phyloP scores from a whole-genome alignment of 2,113 vertebrate species.

The Lethenteron camtschaticum region DNA sequence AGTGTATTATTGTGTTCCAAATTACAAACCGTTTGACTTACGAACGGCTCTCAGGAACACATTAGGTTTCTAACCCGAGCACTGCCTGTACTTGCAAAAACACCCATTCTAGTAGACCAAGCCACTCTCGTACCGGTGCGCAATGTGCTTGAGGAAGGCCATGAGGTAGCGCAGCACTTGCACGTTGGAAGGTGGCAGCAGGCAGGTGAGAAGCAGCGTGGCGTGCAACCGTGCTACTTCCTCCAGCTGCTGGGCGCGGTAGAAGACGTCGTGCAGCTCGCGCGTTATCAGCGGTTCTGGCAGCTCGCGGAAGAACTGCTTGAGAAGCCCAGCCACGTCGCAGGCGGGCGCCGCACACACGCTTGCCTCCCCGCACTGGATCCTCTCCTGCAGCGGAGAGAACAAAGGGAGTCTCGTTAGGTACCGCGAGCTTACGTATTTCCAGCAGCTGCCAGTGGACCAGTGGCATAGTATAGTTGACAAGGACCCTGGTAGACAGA shows the following conservation, averaged over 20 bases:
- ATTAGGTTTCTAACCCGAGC: too few relatives aligned
- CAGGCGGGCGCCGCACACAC: conserved; percentile 15
- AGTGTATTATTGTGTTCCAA: not conserved
- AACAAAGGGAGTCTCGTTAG: too few relatives aligned
- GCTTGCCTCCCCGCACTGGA: not conserved
- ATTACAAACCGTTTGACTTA: not conserved
- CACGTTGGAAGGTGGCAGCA: conserved; percentile 14
- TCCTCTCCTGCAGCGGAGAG: not conserved
- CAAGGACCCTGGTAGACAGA: too few relatives aligned
- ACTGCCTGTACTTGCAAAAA: not conserved
- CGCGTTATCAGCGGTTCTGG: conserved; percentile 17
- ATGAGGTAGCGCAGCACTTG: conserved; percentile 17
- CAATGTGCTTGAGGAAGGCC: conserved; percentile 18
- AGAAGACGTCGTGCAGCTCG: conserved; percentile 18
- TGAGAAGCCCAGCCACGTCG: conserved; percentile 20
- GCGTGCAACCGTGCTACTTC: conserved; percentile 9
- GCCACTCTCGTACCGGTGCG: conserved; percentile 14
- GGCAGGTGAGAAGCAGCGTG: conserved; percentile 18
- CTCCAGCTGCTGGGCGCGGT: conserved; percentile 16
- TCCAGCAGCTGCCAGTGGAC: too few relatives aligned
- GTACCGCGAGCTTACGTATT: too few relatives aligned
- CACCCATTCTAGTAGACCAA: not conserved
- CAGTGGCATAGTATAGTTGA: too few relatives aligned
- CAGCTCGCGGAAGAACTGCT: conserved; percentile 23
- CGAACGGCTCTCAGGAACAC: too few relatives aligned